A percentile compares a stretch with the other conserved stretches of the same genome.
Conservation (phyloP, 2,888 invertebrate genomes). For the Drosophila kanekoi region DNA sequence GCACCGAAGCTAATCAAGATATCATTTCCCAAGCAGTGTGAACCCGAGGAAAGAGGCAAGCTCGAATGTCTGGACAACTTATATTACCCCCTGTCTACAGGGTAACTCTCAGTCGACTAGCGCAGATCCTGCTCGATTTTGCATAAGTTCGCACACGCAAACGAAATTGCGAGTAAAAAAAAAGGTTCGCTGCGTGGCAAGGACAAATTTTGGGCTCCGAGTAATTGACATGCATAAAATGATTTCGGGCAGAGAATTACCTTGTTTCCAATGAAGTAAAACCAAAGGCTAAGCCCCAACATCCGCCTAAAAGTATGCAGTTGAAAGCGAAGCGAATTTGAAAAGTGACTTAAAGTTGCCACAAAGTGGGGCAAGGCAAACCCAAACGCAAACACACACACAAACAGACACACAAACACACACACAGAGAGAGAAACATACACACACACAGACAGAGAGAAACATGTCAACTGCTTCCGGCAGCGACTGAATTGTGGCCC, state of each 20-base stretch:
- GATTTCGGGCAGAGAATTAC: slow-evolving; percentile 10
- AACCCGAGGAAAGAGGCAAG: fast-evolving
- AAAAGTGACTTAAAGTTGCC: not conserved
- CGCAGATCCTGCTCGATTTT: not conserved
- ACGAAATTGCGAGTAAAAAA: slow-evolving; percentile 27
- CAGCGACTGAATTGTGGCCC: too few relatives aligned
- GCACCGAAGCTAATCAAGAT: too few relatives aligned
- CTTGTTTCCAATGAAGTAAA: slow-evolving; percentile 4
- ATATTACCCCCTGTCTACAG: not conserved
- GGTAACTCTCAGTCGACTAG: not conserved
- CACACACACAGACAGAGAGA: too few relatives aligned
- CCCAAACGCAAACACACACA: not conserved
- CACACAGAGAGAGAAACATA: too few relatives aligned
- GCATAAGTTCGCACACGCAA: slow-evolving; percentile 46
- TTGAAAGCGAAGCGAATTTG: slow-evolving; percentile 1
- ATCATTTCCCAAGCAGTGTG: too few relatives aligned
- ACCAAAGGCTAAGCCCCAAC: not conserved
- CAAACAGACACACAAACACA: not conserved
- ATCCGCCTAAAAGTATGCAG: slow-evolving; percentile 31
- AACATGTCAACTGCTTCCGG: too few relatives aligned
- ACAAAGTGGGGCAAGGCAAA: slow-evolving; percentile 21
- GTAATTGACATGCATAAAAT: slow-evolving; percentile 51
- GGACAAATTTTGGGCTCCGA: slow-evolving; percentile 44
- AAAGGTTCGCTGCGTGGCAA: slow-evolving; percentile 39
- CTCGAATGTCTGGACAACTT: too few relatives aligned